Evolutionary conservation across 2,113 vertebrate genomes (phyloP).

Genomic region (Gadus macrocephalus): DNA sequence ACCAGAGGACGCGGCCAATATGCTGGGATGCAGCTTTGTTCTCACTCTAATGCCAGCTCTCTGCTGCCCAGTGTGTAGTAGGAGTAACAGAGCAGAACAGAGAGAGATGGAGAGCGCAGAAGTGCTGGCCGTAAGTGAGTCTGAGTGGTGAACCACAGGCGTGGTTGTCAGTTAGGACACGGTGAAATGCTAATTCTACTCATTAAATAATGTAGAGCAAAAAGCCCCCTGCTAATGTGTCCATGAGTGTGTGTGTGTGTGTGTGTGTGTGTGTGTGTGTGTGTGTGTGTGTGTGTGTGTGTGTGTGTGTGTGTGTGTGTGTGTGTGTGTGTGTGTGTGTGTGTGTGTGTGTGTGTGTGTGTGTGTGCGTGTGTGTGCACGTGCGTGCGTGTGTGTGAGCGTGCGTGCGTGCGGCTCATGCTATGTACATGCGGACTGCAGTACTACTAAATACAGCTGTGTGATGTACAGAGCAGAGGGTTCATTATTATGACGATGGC

Average conservation of each 20-base stretch:
- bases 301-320: too few relatives aligned
- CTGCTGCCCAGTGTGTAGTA: constrained; percentile 32
- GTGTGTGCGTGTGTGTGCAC: too few relatives aligned
- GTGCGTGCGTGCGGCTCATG: too few relatives aligned
- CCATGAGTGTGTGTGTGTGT: constrained; percentile 22
- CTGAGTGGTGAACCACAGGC: constrained; percentile 25
- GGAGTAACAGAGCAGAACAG: not conserved
- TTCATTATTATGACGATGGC: too few relatives aligned
- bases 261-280: too few relatives aligned
- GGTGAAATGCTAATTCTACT: constrained; percentile 23
- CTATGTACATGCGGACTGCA: too few relatives aligned
- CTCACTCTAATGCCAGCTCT: constrained; percentile 4
- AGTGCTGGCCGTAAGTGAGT: constrained; percentile 5
- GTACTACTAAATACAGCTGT: too few relatives aligned
- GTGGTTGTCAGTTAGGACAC: constrained; percentile 12
- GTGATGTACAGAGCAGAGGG: too few relatives aligned
- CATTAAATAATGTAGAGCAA: constrained; percentile 7
- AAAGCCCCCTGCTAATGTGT: constrained; percentile 8
- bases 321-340: too few relatives aligned
- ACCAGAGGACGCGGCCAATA: constrained; percentile 7
- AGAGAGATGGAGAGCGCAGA: constrained; percentile 21
- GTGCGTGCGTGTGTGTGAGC: too few relatives aligned
- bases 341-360: too few relatives aligned
- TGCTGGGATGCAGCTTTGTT: constrained; percentile 24
- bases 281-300: too few relatives aligned